These are phyloP conservation scores for Zoanthus gigantus DNA, from an alignment of 92 coral and sea anemone genomes.

Conservation along the genomic window DNA sequence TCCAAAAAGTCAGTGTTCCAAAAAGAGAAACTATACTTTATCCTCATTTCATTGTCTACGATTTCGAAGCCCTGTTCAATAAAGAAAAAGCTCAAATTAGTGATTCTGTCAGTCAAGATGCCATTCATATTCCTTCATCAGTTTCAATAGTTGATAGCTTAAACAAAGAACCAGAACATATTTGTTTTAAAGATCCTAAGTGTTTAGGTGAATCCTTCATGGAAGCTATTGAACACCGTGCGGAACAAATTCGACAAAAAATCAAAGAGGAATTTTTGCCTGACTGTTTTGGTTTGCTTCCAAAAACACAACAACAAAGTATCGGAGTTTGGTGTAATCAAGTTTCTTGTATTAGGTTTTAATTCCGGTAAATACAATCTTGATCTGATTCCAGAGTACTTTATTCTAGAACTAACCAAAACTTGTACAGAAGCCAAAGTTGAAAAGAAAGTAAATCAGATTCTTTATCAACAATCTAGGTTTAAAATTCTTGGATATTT, in stretches of 20 bases:
- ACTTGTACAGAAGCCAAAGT: background rate
- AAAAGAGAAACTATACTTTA: no score
- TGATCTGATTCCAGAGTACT: conserved; percentile 9
- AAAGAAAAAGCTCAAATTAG: no score
- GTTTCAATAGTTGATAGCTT: no score
- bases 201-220: background rate
- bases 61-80: no score
- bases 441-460: conserved; percentile 4
- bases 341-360: conserved; percentile 21
- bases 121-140: no score
- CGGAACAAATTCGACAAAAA: background rate
- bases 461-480: background rate
- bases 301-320: background rate
- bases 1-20: no score
- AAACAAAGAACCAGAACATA: background rate
- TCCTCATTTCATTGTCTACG: no score
- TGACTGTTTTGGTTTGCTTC: background rate
- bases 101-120: no score
- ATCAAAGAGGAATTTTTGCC: background rate
- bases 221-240: background rate
- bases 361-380: conserved; percentile 31
- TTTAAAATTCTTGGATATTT: conserved; percentile 5
- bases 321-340: conserved; percentile 1
- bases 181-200: background rate
- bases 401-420: background rate